A percentile compares a stretch with the other conserved stretches of the same genome.
Conservation (phyloP, 2,888 invertebrate genomes). For the Rhingia campestris region DNA sequence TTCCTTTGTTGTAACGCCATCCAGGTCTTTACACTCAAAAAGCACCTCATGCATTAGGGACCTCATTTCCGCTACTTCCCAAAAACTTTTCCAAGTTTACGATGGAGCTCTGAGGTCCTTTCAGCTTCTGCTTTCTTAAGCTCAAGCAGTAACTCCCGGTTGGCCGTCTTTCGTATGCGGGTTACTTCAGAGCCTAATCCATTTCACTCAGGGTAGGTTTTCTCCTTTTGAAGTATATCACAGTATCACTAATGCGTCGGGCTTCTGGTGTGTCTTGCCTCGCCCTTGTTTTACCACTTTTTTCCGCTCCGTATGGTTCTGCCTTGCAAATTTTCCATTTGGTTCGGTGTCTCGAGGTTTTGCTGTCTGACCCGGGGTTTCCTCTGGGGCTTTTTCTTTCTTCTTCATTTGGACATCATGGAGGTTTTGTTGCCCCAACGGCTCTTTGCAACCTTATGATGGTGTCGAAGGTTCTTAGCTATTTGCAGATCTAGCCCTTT, state of each 20-base stretch:
- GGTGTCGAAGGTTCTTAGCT: too few relatives aligned
- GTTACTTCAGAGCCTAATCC: neutral
- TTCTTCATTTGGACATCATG: neutral
- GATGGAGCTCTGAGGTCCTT: neutral
- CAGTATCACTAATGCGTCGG: too few relatives aligned
- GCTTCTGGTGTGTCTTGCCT: too few relatives aligned
- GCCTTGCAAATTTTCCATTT: too few relatives aligned
- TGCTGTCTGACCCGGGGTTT: neutral
- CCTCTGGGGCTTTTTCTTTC: neutral
- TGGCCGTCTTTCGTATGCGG: neutral
- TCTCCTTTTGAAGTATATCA: too few relatives aligned
- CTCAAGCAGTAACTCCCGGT: neutral
- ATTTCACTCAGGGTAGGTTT: too few relatives aligned
- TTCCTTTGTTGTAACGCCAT: neutral
- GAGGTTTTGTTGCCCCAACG: too few relatives aligned
- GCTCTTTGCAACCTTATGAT: too few relatives aligned
- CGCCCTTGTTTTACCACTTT: too few relatives aligned
- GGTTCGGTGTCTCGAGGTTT: too few relatives aligned
- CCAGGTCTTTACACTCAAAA: neutral
- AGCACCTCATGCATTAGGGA: neutral
- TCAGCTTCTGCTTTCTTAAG: neutral
- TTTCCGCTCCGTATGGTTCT: too few relatives aligned
- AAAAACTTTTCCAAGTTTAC: neutral
- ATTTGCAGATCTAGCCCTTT: neutral
- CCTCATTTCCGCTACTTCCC: neutral